These are phyloP conservation scores for Tipula confusa DNA, from an alignment of 2,888 invertebrate species.

Conservation along the genomic window DNA sequence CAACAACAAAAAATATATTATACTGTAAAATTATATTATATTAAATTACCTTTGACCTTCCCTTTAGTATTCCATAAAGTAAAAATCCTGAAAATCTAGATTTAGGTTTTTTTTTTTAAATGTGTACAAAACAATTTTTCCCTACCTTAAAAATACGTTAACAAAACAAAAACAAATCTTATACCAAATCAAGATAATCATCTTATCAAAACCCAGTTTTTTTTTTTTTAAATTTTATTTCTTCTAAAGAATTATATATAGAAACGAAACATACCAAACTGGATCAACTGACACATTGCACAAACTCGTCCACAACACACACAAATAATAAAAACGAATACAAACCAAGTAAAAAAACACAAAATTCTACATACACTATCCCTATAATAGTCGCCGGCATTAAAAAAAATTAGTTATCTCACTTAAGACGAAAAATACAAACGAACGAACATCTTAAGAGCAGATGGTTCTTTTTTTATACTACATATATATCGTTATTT, in stretches of 20 bases:
- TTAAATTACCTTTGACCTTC: background rate
- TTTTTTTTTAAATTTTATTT: background rate
- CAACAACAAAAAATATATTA: background rate
- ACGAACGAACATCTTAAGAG: background rate
- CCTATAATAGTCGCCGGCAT: background rate
- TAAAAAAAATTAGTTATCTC: background rate
- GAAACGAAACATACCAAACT: constrained; percentile 13
- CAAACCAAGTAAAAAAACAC: background rate
- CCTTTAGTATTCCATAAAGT: background rate
- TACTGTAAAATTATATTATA: background rate
- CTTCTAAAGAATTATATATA: background rate
- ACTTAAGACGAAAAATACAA: background rate
- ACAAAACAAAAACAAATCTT: background rate
- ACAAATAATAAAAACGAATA: background rate
- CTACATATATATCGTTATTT: background rate
- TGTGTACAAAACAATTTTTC: background rate
- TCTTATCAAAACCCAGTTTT: background rate
- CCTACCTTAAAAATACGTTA: background rate
- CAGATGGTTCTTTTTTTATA: background rate
- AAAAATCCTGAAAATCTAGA: background rate
- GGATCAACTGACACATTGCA: constrained; percentile 12
- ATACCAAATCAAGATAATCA: background rate
- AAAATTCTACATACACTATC: background rate
- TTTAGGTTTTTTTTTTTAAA: background rate
- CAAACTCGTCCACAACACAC: background rate